These are phyloP conservation scores for Zhuqinia jingwanae DNA, from an alignment of 2,888 invertebrate genomes.

Conservation along the genomic window DNA sequence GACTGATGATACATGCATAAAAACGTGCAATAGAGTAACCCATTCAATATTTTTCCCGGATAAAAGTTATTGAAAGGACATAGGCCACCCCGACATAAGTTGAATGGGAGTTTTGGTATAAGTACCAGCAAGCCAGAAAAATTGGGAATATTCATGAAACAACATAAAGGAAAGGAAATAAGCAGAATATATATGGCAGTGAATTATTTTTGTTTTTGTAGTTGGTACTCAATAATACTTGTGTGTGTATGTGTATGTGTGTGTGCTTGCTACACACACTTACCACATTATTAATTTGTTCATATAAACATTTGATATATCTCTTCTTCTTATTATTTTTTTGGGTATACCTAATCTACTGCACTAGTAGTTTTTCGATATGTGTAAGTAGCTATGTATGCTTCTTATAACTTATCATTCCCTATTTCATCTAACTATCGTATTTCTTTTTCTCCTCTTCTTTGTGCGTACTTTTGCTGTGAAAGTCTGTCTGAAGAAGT, in stretches of 20 bases:
- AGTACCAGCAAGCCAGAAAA: neutral
- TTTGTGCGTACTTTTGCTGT: neutral
- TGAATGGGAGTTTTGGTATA: neutral
- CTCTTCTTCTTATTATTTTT: neutral
- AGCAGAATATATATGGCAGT: no score
- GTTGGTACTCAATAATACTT: neutral
- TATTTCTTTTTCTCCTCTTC: neutral
- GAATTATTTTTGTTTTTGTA: no score
- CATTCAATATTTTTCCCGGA: conserved; percentile 20
- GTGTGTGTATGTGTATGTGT: neutral
- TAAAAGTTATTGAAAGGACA: conserved; percentile 13
- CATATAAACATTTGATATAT: neutral
- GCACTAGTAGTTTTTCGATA: no score
- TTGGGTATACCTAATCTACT: no score
- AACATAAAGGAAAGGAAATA: conserved; percentile 27
- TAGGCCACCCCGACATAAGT: neutral
- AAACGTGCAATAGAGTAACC: conserved; percentile 36
- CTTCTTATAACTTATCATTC: neutral
- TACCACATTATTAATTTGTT: conserved; percentile 32
- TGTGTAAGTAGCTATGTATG: neutral
- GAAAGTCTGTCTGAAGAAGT: conserved; percentile 29
- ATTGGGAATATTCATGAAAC: conserved; percentile 46
- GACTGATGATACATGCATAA: conserved; percentile 57
- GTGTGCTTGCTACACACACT: neutral
- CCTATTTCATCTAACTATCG: neutral